These are phyloP conservation scores for Stenoptilia bipunctidactyla DNA, from an alignment of 2,888 invertebrate genomes.

Conservation along the genomic window DNA sequence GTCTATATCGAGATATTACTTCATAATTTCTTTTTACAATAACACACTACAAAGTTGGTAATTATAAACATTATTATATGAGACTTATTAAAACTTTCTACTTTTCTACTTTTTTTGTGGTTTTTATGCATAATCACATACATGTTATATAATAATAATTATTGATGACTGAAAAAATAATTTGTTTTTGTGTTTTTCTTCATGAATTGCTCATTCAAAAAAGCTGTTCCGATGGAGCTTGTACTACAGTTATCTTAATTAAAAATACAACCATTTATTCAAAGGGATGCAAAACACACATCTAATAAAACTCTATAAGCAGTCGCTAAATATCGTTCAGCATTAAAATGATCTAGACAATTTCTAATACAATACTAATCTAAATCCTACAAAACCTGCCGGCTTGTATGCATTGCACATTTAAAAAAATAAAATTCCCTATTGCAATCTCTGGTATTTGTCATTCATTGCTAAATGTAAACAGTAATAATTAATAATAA, in stretches of 20 bases:
- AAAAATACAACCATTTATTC: constrained; percentile 43
- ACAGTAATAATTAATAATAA: constrained; percentile 31
- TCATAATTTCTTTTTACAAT: constrained; percentile 44
- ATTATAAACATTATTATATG: constrained; percentile 41
- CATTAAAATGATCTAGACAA: constrained; percentile 28
- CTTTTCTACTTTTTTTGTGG: constrained; percentile 33
- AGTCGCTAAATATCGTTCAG: constrained; percentile 30
- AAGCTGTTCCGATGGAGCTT: constrained; percentile 26
- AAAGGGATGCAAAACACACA: constrained; percentile 43
- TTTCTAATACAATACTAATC: constrained; percentile 24
- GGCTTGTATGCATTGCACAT: constrained; percentile 36
- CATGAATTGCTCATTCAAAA: neutral
- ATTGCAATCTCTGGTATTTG: constrained; percentile 60
- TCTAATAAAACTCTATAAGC: constrained; percentile 42
- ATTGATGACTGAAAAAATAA: constrained; percentile 31
- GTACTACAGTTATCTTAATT: constrained; percentile 39
- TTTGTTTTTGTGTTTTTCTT: constrained; percentile 12
- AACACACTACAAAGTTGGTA: constrained; percentile 44
- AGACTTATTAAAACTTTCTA: constrained; percentile 54
- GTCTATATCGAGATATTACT: constrained; percentile 51
- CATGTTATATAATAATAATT: constrained; percentile 8
- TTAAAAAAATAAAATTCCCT: constrained; percentile 62
- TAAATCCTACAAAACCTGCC: constrained; percentile 21
- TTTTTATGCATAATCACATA: constrained; percentile 36
- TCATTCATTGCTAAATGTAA: constrained; percentile 44